Conservation (phyloP, 1,140 invertebrate genomes). For the Drosophila virilis region DNA sequence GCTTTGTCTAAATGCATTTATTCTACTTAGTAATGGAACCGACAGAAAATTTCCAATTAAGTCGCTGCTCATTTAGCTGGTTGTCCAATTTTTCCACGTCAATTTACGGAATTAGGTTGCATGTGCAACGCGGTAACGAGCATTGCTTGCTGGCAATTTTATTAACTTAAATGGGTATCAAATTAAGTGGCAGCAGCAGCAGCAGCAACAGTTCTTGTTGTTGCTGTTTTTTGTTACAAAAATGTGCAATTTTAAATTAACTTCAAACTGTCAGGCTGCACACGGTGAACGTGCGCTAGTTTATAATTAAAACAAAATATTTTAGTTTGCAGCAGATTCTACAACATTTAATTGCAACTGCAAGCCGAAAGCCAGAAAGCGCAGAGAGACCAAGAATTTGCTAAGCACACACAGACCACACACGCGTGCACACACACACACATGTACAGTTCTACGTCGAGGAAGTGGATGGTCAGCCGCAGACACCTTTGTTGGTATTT, state of each 20-base stretch:
- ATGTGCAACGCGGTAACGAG: slow-evolving; percentile 12
- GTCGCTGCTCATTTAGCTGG: slow-evolving; percentile 6
- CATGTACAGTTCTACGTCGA: not conserved
- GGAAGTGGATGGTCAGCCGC: slow-evolving; percentile 6
- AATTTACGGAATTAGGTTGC: slow-evolving; percentile 53
- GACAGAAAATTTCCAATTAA: not conserved
- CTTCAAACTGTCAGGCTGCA: slow-evolving; percentile 42
- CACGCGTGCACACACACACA: slow-evolving; percentile 2
- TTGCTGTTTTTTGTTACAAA: not conserved
- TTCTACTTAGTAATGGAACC: not conserved
- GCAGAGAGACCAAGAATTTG: slow-evolving; percentile 9
- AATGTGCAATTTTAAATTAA: slow-evolving; percentile 32
- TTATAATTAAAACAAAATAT: slow-evolving; percentile 73
- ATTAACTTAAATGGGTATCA: slow-evolving; percentile 62
- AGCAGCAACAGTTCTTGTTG: not conserved
- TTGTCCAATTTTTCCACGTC: slow-evolving; percentile 24
- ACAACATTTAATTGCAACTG: slow-evolving; percentile 52
- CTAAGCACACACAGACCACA: slow-evolving; percentile 5
- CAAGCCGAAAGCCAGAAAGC: slow-evolving; percentile 18
- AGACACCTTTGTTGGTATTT: slow-evolving; percentile 13
- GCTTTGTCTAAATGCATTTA: not conserved
- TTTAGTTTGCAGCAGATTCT: slow-evolving; percentile 48
- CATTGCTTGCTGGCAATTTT: slow-evolving; percentile 31
- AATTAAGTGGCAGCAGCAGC: slow-evolving; percentile 48
- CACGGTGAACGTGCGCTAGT: slow-evolving; percentile 23